Percentiles rank a stretch among this genome's conserved stretches.
Evolutionary conservation across 2,113 vertebrate species (phyloP).

Genomic region (Pseudopodoces humilis): DNA sequence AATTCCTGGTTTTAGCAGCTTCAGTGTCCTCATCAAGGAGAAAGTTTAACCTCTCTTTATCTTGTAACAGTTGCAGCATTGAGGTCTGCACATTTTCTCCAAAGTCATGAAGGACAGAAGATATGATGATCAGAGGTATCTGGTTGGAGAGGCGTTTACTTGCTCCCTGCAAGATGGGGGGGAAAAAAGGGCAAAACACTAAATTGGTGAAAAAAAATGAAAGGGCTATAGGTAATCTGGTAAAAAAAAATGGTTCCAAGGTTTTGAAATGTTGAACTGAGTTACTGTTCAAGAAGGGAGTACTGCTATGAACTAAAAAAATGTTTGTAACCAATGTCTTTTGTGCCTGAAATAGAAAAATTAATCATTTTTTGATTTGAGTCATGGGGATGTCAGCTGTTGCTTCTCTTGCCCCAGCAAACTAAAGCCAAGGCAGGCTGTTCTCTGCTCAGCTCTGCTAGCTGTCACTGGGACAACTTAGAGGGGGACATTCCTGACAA

Average conservation of each 20-base stretch:
- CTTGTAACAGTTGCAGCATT: conserved; percentile 83
- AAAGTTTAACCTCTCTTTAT: conserved; percentile 33
- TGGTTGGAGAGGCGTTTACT: conserved; percentile 80
- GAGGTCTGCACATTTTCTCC: conserved; percentile 72
- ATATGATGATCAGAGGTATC: conserved; percentile 84
- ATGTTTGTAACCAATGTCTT: neutral
- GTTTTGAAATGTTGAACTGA: neutral
- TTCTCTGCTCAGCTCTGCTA: neutral
- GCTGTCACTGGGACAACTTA: neutral
- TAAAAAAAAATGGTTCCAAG: neutral
- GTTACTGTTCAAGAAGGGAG: neutral
- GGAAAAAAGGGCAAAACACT: neutral
- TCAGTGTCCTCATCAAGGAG: conserved; percentile 80
- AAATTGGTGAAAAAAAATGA: neutral
- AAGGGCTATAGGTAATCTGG: neutral
- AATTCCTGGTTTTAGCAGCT: conserved; percentile 67
- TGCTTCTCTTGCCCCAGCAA: neutral
- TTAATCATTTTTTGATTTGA: neutral
- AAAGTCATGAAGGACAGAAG: conserved; percentile 73
- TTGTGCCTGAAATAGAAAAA: neutral
- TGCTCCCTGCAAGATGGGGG: conserved; percentile 71
- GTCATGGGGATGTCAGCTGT: neutral
- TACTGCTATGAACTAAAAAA: neutral
- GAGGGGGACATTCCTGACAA: fast-evolving
- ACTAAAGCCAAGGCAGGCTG: neutral